These are phyloP conservation scores for Drusus annulatus DNA, from an alignment of 1,140 invertebrate species.

Conservation along the genomic window DNA sequence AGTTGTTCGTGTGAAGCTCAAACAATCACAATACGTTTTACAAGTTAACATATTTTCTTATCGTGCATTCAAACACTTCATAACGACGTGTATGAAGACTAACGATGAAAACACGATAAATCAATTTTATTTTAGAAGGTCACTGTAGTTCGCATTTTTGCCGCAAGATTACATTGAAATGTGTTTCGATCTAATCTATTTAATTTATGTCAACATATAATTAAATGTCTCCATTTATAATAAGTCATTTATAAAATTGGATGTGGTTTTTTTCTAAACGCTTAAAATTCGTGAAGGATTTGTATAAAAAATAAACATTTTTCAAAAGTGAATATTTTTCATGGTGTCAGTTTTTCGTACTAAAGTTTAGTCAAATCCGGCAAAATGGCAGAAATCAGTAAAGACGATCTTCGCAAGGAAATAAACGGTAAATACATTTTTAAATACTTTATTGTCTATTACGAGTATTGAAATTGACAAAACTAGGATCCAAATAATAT, in stretches of 20 bases:
- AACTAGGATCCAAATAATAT: slow-evolving; percentile 46
- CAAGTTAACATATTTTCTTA: too few relatives aligned
- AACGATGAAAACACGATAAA: too few relatives aligned
- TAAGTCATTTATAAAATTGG: neutral
- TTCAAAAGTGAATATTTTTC: slow-evolving; percentile 3
- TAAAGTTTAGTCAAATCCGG: slow-evolving; percentile 43
- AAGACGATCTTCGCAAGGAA: slow-evolving; percentile 80
- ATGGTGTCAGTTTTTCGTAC: slow-evolving; percentile 35
- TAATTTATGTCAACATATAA: neutral
- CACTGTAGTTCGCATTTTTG: too few relatives aligned
- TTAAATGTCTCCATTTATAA: neutral
- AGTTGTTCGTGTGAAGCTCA: too few relatives aligned
- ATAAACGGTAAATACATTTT: slow-evolving; percentile 76
- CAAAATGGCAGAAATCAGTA: slow-evolving; percentile 78
- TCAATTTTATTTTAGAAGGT: too few relatives aligned
- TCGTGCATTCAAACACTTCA: too few relatives aligned
- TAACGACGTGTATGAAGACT: too few relatives aligned
- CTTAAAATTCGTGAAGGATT: neutral
- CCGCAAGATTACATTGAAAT: too few relatives aligned
- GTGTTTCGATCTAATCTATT: too few relatives aligned
- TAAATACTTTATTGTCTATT: slow-evolving; percentile 13
- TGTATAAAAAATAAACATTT: neutral
- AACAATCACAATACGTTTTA: too few relatives aligned
- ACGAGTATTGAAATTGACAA: slow-evolving; percentile 29
- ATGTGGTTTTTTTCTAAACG: neutral